Evolutionary conservation across 2,888 invertebrate species (phyloP).

Genomic region (Boloria euphrosyne): DNA sequence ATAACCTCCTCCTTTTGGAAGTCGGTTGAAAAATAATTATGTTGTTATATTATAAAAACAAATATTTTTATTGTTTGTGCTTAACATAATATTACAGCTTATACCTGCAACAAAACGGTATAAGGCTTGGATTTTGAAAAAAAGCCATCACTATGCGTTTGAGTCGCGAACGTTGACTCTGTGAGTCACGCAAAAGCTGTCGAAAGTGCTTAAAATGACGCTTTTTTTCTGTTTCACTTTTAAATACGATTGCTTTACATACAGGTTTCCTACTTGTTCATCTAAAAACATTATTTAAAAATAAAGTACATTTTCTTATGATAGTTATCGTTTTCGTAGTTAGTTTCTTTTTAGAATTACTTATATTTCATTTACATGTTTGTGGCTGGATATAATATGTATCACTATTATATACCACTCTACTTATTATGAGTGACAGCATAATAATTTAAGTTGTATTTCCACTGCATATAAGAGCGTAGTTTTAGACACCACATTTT

Average conservation of each 20-base stretch:
- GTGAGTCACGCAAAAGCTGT: conserved; percentile 59
- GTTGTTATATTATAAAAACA: too few species aligned
- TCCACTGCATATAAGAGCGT: conserved; percentile 27
- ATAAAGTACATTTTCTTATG: too few species aligned
- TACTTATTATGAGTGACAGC: not conserved
- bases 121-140: conserved; percentile 30
- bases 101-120: not conserved
- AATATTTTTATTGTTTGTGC: too few species aligned
- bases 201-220: conserved; percentile 52
- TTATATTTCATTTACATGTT: too few species aligned
- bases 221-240: conserved; percentile 31
- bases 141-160: conserved; percentile 29
- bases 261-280: too few species aligned
- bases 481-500: conserved; percentile 59
- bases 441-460: not conserved
- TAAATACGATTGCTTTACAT: conserved; percentile 7
- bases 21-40: too few species aligned
- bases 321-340: too few species aligned
- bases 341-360: too few species aligned
- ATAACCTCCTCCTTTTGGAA: too few species aligned
- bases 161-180: conserved; percentile 60
- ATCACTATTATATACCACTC: too few species aligned
- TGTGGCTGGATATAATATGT: too few species aligned
- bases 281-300: too few species aligned
- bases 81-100: not conserved